Percentiles rank a stretch among this genome's conserved stretches.
Evolutionary conservation across 2,797 vertebrate species (phyloP).

Genomic region (Scolopax bukidnonensis): DNA sequence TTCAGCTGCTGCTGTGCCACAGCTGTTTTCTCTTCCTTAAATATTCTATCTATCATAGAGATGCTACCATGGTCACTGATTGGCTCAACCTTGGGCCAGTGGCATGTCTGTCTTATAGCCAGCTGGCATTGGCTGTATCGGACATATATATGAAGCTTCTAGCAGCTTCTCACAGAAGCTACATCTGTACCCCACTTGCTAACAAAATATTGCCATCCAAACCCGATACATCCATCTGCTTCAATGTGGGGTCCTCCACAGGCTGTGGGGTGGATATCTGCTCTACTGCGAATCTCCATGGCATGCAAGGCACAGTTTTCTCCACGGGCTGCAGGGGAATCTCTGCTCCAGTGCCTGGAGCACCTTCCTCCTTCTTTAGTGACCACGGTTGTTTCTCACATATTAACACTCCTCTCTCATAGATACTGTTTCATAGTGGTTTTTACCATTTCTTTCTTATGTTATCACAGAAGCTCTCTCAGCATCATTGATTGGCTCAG

Average conservation of each 20-base stretch:
- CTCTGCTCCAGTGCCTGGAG: background rate
- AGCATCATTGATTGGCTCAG: background rate
- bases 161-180: background rate
- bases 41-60: too few species aligned
- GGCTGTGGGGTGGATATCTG: background rate
- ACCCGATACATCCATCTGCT: background rate
- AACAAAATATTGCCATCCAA: background rate
- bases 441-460: background rate
- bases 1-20: background rate
- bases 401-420: background rate
- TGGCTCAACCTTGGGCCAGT: background rate
- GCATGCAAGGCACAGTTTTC: background rate
- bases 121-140: background rate
- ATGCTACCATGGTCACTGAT: background rate
- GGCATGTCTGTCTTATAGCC: background rate
- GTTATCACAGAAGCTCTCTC: rapidly evolving
- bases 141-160: background rate
- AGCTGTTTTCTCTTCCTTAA: background rate
- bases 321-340: rapidly evolving
- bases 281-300: rapidly evolving
- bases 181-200: background rate
- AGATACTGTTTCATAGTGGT: background rate
- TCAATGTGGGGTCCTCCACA: rapidly evolving
- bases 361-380: background rate
- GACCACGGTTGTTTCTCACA: background rate